Conservation (phyloP, 2,113 vertebrate genomes). For the Coturnix japonica region DNA sequence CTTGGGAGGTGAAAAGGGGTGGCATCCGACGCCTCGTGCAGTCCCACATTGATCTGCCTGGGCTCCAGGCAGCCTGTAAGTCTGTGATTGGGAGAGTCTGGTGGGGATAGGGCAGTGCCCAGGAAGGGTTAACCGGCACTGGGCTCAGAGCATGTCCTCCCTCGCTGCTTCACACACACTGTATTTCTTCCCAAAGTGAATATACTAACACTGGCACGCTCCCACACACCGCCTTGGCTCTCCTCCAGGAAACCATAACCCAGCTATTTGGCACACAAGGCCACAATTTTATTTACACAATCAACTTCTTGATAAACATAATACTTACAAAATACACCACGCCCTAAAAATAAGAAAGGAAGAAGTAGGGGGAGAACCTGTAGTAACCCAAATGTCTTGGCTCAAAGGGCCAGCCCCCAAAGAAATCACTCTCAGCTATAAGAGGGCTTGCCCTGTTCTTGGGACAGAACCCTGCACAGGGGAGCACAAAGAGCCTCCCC, state of each 20-base stretch:
- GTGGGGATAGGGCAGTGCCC: conserved; percentile 8
- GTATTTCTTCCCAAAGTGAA: conserved; percentile 70
- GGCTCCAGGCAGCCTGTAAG: not conserved
- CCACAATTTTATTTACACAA: conserved; percentile 70
- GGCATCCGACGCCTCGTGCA: not conserved
- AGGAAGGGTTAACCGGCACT: conserved; percentile 75
- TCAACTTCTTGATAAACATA: conserved; percentile 69
- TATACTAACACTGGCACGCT: conserved; percentile 70
- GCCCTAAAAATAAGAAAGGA: conserved; percentile 25
- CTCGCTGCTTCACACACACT: conserved; percentile 60
- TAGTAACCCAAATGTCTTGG: not conserved
- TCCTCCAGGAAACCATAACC: conserved; percentile 60
- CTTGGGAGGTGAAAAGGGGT: not conserved
- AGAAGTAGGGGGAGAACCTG: not conserved
- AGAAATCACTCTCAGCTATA: not conserved
- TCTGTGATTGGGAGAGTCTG: conserved; percentile 33
- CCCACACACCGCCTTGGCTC: conserved; percentile 65
- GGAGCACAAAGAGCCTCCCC: fast-evolving
- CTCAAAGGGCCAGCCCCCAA: not conserved
- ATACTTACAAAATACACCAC: conserved; percentile 59
- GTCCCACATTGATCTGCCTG: not conserved
- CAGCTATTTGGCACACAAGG: conserved; percentile 53
- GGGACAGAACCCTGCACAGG: not conserved
- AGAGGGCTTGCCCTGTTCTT: not conserved
- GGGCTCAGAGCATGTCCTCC: conserved; percentile 53